Evolutionary conservation across 2,797 vertebrate genomes (phyloP).

Genomic region (Amblyopsis hoosieri): DNA sequence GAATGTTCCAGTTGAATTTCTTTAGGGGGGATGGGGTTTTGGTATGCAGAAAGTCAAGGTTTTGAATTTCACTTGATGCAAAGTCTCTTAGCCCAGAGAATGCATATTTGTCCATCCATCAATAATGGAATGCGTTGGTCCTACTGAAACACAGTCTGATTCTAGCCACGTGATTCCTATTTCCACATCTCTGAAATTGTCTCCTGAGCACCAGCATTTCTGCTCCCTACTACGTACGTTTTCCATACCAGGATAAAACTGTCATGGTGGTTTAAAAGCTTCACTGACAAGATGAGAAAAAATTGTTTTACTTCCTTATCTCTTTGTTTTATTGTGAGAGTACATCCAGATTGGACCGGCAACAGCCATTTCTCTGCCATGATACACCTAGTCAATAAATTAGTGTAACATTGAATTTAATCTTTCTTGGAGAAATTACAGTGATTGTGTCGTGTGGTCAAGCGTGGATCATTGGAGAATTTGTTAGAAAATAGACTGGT

Average conservation of each 20-base stretch:
- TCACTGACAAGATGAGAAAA: conserved; percentile 46
- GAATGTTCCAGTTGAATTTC: conserved; percentile 61
- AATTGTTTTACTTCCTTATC: conserved; percentile 32
- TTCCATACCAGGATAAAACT: conserved; percentile 40
- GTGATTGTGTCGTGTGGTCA: not conserved
- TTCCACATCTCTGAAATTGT: conserved; percentile 40
- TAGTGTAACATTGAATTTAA: conserved; percentile 21
- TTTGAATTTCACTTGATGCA: conserved; percentile 73
- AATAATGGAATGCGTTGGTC: conserved; percentile 65
- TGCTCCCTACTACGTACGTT: conserved; percentile 7
- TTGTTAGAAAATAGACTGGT: not conserved
- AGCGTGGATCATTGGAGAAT: conserved; percentile 4
- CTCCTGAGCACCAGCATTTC: conserved; percentile 46
- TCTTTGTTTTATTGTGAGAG: conserved; percentile 8
- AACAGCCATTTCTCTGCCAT: conserved; percentile 11
- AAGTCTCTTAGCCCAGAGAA: conserved; percentile 64
- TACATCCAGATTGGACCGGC: conserved; percentile 9
- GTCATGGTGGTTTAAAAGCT: conserved; percentile 56
- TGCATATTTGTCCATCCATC: conserved; percentile 76
- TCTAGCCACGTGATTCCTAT: conserved; percentile 70
- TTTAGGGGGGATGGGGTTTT: conserved; percentile 48
- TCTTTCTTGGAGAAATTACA: not conserved
- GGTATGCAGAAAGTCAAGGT: conserved; percentile 70
- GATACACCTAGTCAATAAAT: conserved; percentile 27
- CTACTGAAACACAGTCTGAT: conserved; percentile 74